phyloP scores from a whole-genome alignment of 2,113 vertebrate genomes.

The Mirounga angustirostris region DNA sequence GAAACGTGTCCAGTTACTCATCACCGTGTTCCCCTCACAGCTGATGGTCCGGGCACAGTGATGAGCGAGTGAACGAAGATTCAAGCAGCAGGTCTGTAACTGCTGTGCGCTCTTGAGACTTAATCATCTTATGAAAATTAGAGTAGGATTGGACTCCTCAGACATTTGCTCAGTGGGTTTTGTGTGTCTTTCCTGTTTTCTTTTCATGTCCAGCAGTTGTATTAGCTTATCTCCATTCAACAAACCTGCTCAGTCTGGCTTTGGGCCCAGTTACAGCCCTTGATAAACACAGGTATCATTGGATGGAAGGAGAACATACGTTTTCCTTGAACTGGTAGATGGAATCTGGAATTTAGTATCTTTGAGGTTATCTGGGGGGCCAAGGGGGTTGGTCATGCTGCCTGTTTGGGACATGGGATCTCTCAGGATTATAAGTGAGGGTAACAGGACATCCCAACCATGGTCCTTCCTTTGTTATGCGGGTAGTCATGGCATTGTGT shows the following conservation, averaged over 20 bases:
- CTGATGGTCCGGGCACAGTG: background rate
- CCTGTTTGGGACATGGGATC: background rate
- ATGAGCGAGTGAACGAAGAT: background rate
- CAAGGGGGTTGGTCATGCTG: background rate
- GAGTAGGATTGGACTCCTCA: background rate
- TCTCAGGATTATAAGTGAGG: background rate
- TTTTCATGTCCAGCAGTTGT: background rate
- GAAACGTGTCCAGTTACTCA: background rate
- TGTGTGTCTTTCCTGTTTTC: background rate
- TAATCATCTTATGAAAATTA: background rate
- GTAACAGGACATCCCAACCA: too few species aligned
- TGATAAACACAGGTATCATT: background rate
- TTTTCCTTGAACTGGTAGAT: background rate
- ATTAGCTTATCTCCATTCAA: background rate
- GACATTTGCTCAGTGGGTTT: background rate
- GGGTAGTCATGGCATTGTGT: background rate
- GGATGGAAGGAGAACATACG: background rate
- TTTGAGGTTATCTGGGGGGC: background rate
- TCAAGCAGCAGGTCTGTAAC: background rate
- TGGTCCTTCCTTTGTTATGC: background rate
- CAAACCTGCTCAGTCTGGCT: background rate
- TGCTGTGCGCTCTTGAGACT: background rate
- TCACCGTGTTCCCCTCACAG: background rate
- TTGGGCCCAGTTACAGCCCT: background rate
- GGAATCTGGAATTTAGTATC: background rate